phyloP scores from a whole-genome alignment of 2,113 vertebrate genomes.

The Crotalus viridis region DNA sequence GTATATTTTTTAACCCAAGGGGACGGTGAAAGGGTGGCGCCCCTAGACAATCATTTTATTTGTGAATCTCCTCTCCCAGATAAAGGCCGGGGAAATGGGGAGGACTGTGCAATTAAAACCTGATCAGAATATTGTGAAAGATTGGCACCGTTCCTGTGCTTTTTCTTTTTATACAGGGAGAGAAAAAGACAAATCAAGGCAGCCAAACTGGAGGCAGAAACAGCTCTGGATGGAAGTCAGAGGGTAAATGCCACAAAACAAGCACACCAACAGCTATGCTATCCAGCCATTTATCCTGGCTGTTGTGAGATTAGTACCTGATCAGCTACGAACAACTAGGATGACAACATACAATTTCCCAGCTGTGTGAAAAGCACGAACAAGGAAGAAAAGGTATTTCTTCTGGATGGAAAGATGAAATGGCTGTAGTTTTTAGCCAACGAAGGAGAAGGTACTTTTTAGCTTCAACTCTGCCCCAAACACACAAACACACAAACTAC shows the following conservation, averaged over 20 bases:
- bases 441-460: too few relatives aligned
- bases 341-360: not conserved
- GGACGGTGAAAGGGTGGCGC: not conserved
- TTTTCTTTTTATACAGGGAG: not conserved
- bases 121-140: constrained; percentile 18
- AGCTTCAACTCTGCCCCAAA: not conserved
- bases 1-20: not conserved
- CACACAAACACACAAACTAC: too few relatives aligned
- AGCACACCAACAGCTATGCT: not conserved
- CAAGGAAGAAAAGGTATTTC: not conserved
- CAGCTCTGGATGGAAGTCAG: not conserved
- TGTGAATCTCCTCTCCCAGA: not conserved
- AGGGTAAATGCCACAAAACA: not conserved
- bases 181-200: constrained; percentile 11
- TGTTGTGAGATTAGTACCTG: not conserved
- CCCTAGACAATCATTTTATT: not conserved
- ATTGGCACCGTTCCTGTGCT: not conserved
- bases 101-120: not conserved
- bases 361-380: not conserved
- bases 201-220: not conserved
- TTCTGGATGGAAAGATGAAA: not conserved
- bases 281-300: not conserved
- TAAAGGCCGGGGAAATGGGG: not conserved
- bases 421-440: not conserved
- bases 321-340: not conserved